Evolutionary conservation across 2,888 invertebrate genomes (phyloP).

Genomic region (Phengaris arion): DNA sequence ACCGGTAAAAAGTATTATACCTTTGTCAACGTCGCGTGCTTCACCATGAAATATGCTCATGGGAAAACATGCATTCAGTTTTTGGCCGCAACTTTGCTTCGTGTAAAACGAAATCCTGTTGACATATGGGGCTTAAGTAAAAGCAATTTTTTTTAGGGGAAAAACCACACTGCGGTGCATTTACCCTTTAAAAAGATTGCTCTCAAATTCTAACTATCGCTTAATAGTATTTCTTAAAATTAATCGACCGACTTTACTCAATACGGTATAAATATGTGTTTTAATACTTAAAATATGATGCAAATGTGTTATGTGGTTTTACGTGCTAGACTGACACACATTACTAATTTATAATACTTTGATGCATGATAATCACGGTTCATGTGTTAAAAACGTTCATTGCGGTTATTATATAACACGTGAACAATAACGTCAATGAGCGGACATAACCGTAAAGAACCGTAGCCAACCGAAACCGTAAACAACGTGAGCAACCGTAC

Average conservation of each 20-base stretch:
- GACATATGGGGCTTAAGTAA: too few relatives aligned
- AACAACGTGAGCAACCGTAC: conserved; percentile 11
- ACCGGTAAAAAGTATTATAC: background rate
- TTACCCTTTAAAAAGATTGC: too few relatives aligned
- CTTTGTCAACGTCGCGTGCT: background rate
- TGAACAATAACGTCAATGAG: conserved; percentile 18
- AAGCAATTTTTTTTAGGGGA: too few relatives aligned
- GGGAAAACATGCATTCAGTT: background rate
- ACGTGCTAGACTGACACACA: conserved; percentile 7
- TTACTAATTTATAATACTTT: background rate
- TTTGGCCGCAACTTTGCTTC: too few relatives aligned
- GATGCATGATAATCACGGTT: conserved; percentile 5
- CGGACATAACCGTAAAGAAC: conserved; percentile 16
- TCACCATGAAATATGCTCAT: background rate
- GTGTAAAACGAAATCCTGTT: too few relatives aligned
- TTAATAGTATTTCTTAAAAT: too few relatives aligned
- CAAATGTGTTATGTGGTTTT: background rate
- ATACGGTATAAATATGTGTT: background rate
- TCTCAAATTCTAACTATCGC: too few relatives aligned
- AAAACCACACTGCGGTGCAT: too few relatives aligned
- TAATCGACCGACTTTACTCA: background rate
- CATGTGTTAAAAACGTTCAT: background rate
- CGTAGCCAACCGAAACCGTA: conserved; percentile 22
- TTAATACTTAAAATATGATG: background rate
- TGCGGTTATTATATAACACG: background rate